Evolutionary conservation across 2,888 invertebrate species (phyloP), one percentile per base, ranked within the genome.

Genomic region (Onchidella celtica): DNA sequence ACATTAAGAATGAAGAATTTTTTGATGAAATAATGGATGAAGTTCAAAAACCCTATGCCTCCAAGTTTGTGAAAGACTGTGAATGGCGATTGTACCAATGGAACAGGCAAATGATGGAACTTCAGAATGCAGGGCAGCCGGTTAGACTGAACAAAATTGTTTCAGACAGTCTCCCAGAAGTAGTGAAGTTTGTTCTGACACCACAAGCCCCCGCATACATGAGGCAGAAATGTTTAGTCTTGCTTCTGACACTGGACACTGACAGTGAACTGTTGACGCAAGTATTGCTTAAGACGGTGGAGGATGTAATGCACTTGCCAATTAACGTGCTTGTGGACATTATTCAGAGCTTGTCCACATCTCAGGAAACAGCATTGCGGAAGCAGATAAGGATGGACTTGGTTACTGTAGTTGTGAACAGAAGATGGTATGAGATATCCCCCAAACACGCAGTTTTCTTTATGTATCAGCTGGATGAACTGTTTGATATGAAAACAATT

Each of bases 391-490:
- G 75, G 1, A n/a, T 9, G 1, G 40, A 59, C 0, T 34, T 81
- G 14, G 74, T 81, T 57, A 57, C 38, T 6, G 47, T 59, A 2
- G 29, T 75, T 14, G 34, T 81, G 4, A 81, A 81, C 61, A 66
- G 69, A 2, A 72, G 81, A n/a, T 75, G 75, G 75, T 75, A 34
- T 40, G 81, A 81, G 24, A 72, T 81, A 14, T 2, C 73, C 14
- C 55, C 74, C 36, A 81, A 75, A 34, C 38, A 75, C 61, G 38
- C 47, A 4, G 69, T 81, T 3, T 75, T 69, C 9, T 68, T 81
- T 36, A 74, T 81, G 75, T 81, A 68, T 29, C 75, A 81, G 59
- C 38, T 81, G n/a, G 81, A 81, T 61, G 75, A 75, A 6, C 68
- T 81, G 4, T 81, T 75, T 75, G 75, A 81, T 40, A 68, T 81